Base-by-base conservation (phyloP, 2,113 vertebrate species). In the Catagonus wagneri region DNA sequence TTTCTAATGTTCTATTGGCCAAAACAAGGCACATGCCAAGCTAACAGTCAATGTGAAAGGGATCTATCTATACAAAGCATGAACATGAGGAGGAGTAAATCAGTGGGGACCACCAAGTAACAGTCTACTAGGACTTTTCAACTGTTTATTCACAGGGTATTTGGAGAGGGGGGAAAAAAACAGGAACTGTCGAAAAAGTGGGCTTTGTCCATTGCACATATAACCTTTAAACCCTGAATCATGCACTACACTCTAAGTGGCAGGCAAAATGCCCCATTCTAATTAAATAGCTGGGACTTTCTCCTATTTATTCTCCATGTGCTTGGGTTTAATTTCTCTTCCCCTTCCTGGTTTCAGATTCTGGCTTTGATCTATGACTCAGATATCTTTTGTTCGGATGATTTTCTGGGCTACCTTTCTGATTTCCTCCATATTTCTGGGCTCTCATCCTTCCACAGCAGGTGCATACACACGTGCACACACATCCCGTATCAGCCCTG, bases 301-400 rank as follows among this genome's bases (percentile, higher is more conserved):
- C 56, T 72, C 61, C 27, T 14, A 44, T 54, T 13, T 89, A 60
- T 11, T 27, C 4, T 63, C 56, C 23, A 2, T 12, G 39, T 25
- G 32, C 58, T 66, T 81, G n/a, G 75, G 54, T 39, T 58, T 76
- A 58, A 63, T 76, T 71, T 84, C 32, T 44, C 5, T 69, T 16
- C 1, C 32, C 8, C 72, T 66, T n/a, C 68, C 83, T 66, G 29
- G 36, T 66, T 76, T 93, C 71, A 60, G 14, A 89, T 12, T 66
- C 34, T 69, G 8, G 15, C 44, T 78, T 34, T 71, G 63, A 76
- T 29, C n/a, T 71, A 25, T 68, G 39, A 60, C 32, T 80, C n/a
- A 63, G 19, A 63, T 58, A 56, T 58, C 86, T 71, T 88, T 88
- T 83, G 32, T 63, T 74, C 66, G 44, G n/a, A 79, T 61, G 71